phyloP scores from a whole-genome alignment of 2,113 vertebrate genomes.

The Burhinus oedicnemus region DNA sequence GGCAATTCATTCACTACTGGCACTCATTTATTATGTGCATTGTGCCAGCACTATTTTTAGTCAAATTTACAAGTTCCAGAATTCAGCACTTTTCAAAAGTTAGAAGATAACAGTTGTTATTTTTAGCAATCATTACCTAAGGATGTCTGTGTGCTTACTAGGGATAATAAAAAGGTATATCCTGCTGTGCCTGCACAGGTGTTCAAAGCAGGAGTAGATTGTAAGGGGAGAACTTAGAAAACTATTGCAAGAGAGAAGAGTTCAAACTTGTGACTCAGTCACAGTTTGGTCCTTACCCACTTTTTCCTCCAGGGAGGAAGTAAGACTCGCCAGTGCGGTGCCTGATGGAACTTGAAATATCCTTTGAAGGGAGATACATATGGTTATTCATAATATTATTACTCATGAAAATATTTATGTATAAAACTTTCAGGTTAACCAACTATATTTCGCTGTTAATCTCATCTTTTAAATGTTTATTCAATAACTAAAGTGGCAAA shows the following conservation, averaged over 20 bases:
- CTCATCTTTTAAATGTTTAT: not conserved
- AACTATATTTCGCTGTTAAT: not conserved
- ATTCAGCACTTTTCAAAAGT: constrained; percentile 27
- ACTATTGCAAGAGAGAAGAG: not conserved
- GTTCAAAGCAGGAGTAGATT: not conserved
- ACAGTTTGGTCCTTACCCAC: not conserved
- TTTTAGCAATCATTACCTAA: constrained; percentile 13
- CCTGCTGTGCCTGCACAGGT: constrained; percentile 12
- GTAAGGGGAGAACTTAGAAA: not conserved
- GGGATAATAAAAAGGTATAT: not conserved
- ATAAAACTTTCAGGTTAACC: not conserved
- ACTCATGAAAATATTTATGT: not conserved
- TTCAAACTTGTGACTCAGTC: not conserved
- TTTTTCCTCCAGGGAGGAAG: not conserved
- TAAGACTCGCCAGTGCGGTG: not conserved
- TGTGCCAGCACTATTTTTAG: constrained; percentile 24
- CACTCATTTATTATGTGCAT: not conserved
- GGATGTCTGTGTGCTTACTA: not conserved
- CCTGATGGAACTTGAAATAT: not conserved
- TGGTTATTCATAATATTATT: not conserved
- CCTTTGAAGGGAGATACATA: not conserved
- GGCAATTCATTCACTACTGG: not conserved
- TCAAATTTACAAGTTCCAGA: constrained; percentile 7
- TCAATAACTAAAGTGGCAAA: not conserved
- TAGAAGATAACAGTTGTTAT: constrained; percentile 1